A percentile compares a stretch with the other conserved stretches of the same genome.
These are phyloP conservation scores for Alaudala cheleensis DNA, from an alignment of 2,113 vertebrate genomes.

Conservation along the genomic window DNA sequence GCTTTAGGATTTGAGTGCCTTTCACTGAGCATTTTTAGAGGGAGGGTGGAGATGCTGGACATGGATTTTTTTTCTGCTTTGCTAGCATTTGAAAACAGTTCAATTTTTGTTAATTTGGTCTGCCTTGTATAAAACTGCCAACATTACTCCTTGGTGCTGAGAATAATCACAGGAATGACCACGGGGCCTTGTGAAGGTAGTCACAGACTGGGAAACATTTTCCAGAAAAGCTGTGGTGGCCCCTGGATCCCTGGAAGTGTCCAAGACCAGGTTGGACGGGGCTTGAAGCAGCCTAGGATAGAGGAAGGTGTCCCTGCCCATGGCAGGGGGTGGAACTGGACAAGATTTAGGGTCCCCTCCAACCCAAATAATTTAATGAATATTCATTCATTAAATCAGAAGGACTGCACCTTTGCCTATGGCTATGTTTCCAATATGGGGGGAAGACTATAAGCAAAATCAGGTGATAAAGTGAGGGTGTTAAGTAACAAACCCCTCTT, in stretches of 20 bases:
- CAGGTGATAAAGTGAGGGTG: background rate
- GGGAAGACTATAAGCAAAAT: too few relatives aligned
- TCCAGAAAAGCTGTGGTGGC: background rate
- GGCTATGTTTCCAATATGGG: fast-evolving
- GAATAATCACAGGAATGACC: background rate
- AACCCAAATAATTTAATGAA: background rate
- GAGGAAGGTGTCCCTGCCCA: background rate
- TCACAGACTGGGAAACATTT: background rate
- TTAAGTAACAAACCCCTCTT: background rate
- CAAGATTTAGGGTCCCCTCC: background rate
- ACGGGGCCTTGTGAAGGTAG: fast-evolving
- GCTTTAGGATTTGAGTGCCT: background rate
- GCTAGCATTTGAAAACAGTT: background rate
- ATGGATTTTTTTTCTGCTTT: background rate
- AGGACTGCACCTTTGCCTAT: background rate
- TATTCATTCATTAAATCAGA: background rate
- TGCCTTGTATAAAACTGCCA: background rate
- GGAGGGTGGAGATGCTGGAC: background rate
- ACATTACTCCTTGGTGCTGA: background rate
- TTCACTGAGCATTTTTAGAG: background rate
- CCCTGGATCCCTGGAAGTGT: background rate
- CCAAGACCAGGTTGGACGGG: fast-evolving
- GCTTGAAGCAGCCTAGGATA: background rate
- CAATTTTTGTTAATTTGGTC: background rate
- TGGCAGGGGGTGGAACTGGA: background rate